Evolutionary conservation across 1,140 invertebrate genomes (phyloP).

Genomic region (Pseudomyrmex concolor): DNA sequence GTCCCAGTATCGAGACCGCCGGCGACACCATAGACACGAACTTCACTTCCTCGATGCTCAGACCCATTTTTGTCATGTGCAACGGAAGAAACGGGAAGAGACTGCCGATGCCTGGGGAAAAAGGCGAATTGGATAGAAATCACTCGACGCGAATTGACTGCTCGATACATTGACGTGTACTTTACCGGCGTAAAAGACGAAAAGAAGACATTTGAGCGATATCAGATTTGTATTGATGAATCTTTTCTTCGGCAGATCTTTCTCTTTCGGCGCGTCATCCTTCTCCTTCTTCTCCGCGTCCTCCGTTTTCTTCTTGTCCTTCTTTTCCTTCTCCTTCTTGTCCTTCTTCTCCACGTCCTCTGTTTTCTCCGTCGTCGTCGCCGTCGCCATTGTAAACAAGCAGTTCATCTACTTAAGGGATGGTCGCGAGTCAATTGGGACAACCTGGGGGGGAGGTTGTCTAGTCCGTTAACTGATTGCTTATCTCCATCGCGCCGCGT

Average conservation of each 20-base stretch:
- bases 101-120: constrained; percentile 88
- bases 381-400: constrained; percentile 67
- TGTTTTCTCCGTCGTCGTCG: constrained; percentile 71
- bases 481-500: constrained; percentile 39
- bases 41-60: constrained; percentile 89
- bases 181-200: constrained; percentile 84
- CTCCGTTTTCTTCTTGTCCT: constrained; percentile 65
- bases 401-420: neutral
- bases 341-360: constrained; percentile 70
- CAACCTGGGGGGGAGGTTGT: constrained; percentile 38
- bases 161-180: constrained; percentile 69
- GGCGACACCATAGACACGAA: constrained; percentile 91
- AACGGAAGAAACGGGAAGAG: constrained; percentile 91
- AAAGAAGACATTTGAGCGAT: constrained; percentile 85
- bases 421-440: constrained; percentile 23
- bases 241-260: constrained; percentile 71
- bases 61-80: constrained; percentile 89
- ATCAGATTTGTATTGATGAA: constrained; percentile 83
- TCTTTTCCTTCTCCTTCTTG: too few relatives aligned
- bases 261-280: too few relatives aligned
- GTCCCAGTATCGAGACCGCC: constrained; percentile 89
- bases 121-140: neutral
- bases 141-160: neutral
- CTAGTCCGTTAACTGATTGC: constrained; percentile 35
- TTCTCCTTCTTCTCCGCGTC: constrained; percentile 63